Percentiles rank a stretch among this genome's conserved stretches.
Conservation (phyloP, 2,888 invertebrate species). For the Xestia c-nigrum region DNA sequence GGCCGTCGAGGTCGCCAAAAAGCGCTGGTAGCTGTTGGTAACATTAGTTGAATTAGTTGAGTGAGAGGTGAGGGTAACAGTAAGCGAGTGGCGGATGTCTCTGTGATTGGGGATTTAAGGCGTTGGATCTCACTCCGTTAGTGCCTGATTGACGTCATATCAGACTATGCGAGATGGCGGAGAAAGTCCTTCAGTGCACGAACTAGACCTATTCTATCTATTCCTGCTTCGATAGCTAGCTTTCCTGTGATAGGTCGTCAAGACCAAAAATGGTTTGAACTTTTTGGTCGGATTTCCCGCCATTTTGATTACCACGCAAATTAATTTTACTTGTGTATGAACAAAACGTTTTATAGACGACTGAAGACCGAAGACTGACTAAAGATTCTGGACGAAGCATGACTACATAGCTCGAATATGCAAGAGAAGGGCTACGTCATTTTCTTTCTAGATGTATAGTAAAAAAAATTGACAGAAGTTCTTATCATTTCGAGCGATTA, state of each 20-base stretch:
- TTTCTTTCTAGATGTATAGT: not conserved
- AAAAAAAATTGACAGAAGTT: no score
- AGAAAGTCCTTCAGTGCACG: not conserved
- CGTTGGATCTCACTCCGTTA: not conserved
- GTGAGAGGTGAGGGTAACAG: not conserved
- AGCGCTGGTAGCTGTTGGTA: constrained; percentile 70
- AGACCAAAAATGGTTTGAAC: no score
- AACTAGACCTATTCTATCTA: not conserved
- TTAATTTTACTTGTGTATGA: no score
- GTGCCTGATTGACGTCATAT: not conserved
- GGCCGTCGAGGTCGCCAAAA: constrained; percentile 61
- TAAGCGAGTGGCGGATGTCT: not conserved
- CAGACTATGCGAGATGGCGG: not conserved
- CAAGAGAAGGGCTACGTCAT: not conserved
- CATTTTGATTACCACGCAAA: no score
- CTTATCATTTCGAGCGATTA: not conserved
- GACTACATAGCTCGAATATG: not conserved
- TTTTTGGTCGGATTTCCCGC: no score
- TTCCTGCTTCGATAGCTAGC: not conserved
- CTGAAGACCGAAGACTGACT: no score
- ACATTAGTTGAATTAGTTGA: not conserved
- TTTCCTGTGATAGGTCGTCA: not conserved
- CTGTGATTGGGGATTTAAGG: not conserved
- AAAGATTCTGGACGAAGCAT: no score
- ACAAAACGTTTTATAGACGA: no score